These are phyloP conservation scores for Lapara coniferarum DNA, from an alignment of 2,888 invertebrate species.

Conservation along the genomic window DNA sequence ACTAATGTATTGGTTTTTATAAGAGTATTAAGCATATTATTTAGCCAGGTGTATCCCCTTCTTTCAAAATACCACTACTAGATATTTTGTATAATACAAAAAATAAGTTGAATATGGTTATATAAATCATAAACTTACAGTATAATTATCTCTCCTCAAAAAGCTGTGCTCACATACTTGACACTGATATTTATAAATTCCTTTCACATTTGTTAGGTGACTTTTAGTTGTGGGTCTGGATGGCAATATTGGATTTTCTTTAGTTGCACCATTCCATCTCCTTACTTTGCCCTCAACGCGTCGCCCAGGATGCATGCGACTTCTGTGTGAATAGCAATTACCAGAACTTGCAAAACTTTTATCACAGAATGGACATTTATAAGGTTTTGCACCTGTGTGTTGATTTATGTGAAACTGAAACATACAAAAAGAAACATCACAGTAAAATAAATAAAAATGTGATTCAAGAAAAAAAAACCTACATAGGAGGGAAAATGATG, in stretches of 20 bases:
- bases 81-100: too few species aligned
- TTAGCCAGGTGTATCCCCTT: too few species aligned
- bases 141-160: slow-evolving; percentile 66
- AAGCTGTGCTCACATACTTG: slow-evolving; percentile 65
- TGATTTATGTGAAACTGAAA: slow-evolving; percentile 89
- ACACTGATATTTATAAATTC: slow-evolving; percentile 62
- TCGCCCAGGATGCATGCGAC: slow-evolving; percentile 87
- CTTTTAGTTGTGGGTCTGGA: slow-evolving; percentile 36
- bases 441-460: background rate
- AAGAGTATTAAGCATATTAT: too few species aligned
- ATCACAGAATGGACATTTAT: slow-evolving; percentile 89
- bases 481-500: too few species aligned
- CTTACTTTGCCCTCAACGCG: slow-evolving; percentile 42
- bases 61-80: too few species aligned
- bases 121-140: slow-evolving; percentile 51
- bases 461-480: background rate
- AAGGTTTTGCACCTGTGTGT: slow-evolving; percentile 89
- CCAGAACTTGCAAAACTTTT: slow-evolving; percentile 89
- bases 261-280: slow-evolving; percentile 28
- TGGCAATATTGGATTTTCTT: slow-evolving; percentile 33
- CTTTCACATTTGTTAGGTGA: slow-evolving; percentile 46
- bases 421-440: background rate
- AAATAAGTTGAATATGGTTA: too few species aligned
- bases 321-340: slow-evolving; percentile 89
- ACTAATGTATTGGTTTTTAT: too few species aligned